A percentile compares a stretch with the other conserved stretches of the same genome.
Conservation (phyloP, 2,113 vertebrate genomes). For the Podiceps cristatus region DNA sequence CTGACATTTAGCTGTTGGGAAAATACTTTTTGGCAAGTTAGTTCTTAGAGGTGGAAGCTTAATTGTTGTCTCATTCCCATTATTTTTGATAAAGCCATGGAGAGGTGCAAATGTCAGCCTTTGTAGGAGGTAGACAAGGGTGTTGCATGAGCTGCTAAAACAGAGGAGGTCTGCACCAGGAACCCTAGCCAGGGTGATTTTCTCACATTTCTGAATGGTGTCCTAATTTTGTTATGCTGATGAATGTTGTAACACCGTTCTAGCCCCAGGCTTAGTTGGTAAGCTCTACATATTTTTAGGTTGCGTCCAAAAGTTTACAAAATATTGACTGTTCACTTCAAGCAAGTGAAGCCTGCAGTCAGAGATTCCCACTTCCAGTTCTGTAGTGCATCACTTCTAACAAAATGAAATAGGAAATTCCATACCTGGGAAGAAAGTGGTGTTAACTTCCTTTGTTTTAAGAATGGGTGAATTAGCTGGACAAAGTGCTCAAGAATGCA, state of each 20-base stretch:
- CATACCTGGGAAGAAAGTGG: neutral
- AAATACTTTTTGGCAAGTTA: neutral
- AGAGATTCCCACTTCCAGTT: neutral
- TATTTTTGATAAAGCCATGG: neutral
- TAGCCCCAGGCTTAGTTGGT: neutral
- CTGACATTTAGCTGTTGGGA: neutral
- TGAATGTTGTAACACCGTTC: neutral
- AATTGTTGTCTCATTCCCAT: neutral
- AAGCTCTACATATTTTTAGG: neutral
- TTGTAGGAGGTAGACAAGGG: neutral
- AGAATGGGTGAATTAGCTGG: neutral
- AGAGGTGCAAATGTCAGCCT: neutral
- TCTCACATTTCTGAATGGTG: neutral
- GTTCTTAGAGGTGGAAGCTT: neutral
- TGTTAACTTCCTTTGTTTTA: neutral
- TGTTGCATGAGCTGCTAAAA: neutral
- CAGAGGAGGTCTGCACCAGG: neutral
- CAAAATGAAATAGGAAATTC: neutral
- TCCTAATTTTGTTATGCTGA: neutral
- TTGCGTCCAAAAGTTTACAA: neutral
- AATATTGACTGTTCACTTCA: neutral
- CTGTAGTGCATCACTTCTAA: neutral
- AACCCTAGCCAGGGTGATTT: neutral
- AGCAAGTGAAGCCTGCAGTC: neutral
- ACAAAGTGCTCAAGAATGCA: neutral